Percentiles rank a stretch among this genome's conserved stretches.
Evolutionary conservation across 1,140 invertebrate genomes (phyloP).

Genomic region (Sycobia sp.): DNA sequence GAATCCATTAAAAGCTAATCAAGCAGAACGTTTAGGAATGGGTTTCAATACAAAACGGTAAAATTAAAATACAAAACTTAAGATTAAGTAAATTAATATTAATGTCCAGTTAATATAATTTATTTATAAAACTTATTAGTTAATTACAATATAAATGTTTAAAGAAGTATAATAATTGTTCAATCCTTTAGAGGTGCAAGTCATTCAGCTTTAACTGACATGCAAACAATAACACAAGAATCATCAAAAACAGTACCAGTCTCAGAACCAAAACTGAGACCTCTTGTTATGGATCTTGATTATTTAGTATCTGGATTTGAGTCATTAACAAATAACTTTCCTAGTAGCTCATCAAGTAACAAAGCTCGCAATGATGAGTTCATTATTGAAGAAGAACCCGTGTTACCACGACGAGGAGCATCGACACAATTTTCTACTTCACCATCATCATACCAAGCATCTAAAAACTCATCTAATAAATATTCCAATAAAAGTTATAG

Average conservation of each 20-base stretch:
- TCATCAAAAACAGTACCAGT: conserved; percentile 50
- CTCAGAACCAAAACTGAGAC: conserved; percentile 44
- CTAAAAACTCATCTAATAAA: conserved; percentile 28
- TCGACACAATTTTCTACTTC: conserved; percentile 36
- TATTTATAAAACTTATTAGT: not conserved
- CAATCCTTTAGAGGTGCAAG: conserved; percentile 73
- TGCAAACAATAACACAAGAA: conserved; percentile 91
- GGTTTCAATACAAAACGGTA: conserved; percentile 74
- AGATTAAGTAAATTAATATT: not conserved
- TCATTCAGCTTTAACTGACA: conserved; percentile 92
- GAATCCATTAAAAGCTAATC: conserved; percentile 87
- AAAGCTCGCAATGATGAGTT: conserved; percentile 49
- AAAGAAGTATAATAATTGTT: conserved; percentile 5
- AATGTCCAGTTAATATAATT: not conserved
- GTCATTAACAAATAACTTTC: conserved; percentile 15
- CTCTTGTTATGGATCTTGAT: conserved; percentile 44
- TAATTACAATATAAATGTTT: not conserved
- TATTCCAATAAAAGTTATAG: not conserved
- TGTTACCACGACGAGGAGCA: conserved; percentile 45
- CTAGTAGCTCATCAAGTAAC: conserved; percentile 14
- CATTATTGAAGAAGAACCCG: conserved; percentile 52
- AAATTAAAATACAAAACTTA: too few relatives aligned
- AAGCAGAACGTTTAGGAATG: conserved; percentile 94
- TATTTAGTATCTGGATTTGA: conserved; percentile 30
- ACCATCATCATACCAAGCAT: not conserved